phyloP scores from a whole-genome alignment of 2,888 invertebrate species.

The Iselma pallidipennis region DNA sequence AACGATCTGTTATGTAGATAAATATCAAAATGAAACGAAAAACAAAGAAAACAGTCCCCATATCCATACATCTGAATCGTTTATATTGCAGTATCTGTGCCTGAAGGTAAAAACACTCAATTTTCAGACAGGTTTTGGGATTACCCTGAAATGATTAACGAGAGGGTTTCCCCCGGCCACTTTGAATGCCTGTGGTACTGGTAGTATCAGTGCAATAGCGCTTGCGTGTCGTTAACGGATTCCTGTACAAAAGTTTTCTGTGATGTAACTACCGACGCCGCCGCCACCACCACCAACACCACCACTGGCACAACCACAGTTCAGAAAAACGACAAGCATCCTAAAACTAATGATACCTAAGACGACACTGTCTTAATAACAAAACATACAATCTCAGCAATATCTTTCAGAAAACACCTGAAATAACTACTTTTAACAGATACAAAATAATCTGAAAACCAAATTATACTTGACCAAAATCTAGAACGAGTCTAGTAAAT shows the following conservation, averaged over 20 bases:
- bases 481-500: background rate
- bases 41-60: constrained; percentile 10
- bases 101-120: constrained; percentile 18
- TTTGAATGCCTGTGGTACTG: constrained; percentile 10
- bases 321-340: too few species aligned
- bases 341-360: too few species aligned
- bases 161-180: constrained; percentile 8
- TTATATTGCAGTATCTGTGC: constrained; percentile 12
- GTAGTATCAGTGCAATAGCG: background rate
- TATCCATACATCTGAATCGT: background rate
- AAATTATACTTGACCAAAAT: background rate
- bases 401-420: too few species aligned
- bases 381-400: too few species aligned
- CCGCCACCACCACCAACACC: too few species aligned
- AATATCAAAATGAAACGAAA: constrained; percentile 13
- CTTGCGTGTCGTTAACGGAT: background rate
- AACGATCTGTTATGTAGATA: background rate
- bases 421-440: too few species aligned
- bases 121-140: constrained; percentile 18
- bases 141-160: constrained; percentile 21
- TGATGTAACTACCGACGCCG: background rate
- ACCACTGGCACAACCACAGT: too few species aligned
- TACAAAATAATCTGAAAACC: too few species aligned
- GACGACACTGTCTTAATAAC: too few species aligned
- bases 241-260: background rate